Evolutionary conservation across 2,113 vertebrate species (phyloP), one percentile per base, ranked within the genome.

Genomic region (Calonectris borealis): DNA sequence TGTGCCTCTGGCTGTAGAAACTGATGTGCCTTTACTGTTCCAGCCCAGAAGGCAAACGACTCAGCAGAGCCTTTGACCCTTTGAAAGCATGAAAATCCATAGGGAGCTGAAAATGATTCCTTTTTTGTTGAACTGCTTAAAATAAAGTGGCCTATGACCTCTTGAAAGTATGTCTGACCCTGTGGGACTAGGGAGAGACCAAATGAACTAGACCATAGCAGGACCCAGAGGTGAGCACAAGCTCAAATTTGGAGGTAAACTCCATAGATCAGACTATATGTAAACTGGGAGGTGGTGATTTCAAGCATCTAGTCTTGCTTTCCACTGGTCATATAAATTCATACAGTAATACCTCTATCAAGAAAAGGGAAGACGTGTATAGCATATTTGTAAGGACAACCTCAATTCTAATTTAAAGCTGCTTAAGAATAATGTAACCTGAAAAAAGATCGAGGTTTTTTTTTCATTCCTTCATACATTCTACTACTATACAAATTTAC

Each of bases 41-140:
- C 78, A 94, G 75, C 82, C 81, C 84, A 25, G 36, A 2, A 85
- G 94, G 87, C 93, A 96, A 93, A 87, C 5, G 87, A 48, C 87
- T 96, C 65, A 70, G 82, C 66, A 38, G 40, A 94, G 62, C 87
- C 90, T 96, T 72, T 96, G 94, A 85, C 93, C 90, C 94, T 96
- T 88, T 77, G 82, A 91, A 96, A 94, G 61, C 81, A 26, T 34
- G 31, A 62, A 97, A 93, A 96, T 95, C 92, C 79, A 90, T 55
- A 62, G 85, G 68, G 93, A 96, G 46, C 46, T 86, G 75, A 88
- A 93, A 93, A 86, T 70, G 1, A 90, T 94, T 93, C 79, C n/a
- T 94, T 86, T 92, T 90, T 75, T 4, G 4, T 87, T 87, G 83
- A 91, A 38, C 62, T 83, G 62, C 91, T 95, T 93, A 95, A 95